phyloP scores from a whole-genome alignment of 1,140 invertebrate species.

The Trypoxylus dichotomus region DNA sequence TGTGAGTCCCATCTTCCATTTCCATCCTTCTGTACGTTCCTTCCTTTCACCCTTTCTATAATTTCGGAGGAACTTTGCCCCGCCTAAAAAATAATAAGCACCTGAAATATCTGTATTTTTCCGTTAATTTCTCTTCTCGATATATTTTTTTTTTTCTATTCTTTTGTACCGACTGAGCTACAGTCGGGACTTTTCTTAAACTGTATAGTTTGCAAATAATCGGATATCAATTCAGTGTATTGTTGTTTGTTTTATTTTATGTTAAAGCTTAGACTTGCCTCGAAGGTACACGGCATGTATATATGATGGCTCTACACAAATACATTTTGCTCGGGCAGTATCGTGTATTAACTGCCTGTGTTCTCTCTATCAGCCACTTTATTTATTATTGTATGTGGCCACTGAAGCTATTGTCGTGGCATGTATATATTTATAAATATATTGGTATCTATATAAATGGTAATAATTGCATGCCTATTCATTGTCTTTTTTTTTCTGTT shows the following conservation, averaged over 20 bases:
- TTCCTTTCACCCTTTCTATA: background rate
- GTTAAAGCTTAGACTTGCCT: slow-evolving; percentile 47
- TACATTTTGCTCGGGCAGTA: slow-evolving; percentile 50
- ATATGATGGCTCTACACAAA: slow-evolving; percentile 48
- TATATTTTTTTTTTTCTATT: background rate
- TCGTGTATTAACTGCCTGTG: slow-evolving; percentile 34
- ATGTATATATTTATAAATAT: slow-evolving; percentile 41
- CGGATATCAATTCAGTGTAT: slow-evolving; percentile 41
- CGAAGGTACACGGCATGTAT: slow-evolving; percentile 47
- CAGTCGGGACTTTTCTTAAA: slow-evolving; percentile 40
- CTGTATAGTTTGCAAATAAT: slow-evolving; percentile 41
- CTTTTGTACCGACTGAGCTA: background rate
- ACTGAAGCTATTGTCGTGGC: slow-evolving; percentile 44
- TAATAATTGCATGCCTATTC: slow-evolving; percentile 47
- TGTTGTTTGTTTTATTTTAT: background rate
- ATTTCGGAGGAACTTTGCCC: background rate
- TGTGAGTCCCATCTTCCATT: background rate
- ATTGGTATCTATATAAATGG: background rate
- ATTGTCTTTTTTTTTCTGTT: slow-evolving; percentile 28
- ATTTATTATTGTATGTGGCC: slow-evolving; percentile 44
- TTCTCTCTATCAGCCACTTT: background rate
- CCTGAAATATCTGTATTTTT: slow-evolving; percentile 43
- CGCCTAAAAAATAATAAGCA: slow-evolving; percentile 23
- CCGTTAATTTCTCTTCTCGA: slow-evolving; percentile 32
- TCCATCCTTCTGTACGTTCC: background rate